These are phyloP conservation scores for Pseudomyrmex flavicornis DNA, from an alignment of 1,140 invertebrate genomes.

Conservation along the genomic window DNA sequence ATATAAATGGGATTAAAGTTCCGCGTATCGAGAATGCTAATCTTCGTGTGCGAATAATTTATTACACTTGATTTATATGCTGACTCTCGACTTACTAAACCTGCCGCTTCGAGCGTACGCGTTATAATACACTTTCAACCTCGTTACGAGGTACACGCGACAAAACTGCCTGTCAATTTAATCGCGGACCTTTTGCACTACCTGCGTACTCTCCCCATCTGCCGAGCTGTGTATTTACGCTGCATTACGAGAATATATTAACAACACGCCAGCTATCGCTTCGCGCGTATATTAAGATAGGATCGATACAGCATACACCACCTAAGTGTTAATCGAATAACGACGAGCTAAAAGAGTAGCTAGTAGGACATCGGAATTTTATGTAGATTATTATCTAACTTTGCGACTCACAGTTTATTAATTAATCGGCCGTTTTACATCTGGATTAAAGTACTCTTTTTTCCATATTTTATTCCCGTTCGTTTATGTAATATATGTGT, in stretches of 20 bases:
- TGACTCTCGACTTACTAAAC: neutral
- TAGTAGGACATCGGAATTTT: neutral
- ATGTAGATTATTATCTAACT: constrained; percentile 22
- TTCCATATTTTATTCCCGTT: neutral
- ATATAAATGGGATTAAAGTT: neutral
- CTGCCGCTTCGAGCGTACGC: neutral
- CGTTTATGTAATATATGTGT: neutral
- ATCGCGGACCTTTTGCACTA: constrained; percentile 52
- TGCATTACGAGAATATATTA: constrained; percentile 52
- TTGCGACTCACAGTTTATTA: constrained; percentile 8
- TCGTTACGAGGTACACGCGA: constrained; percentile 16
- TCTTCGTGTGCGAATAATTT: neutral
- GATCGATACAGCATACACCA: constrained; percentile 9
- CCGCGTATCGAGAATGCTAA: neutral
- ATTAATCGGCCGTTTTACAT: constrained; percentile 17
- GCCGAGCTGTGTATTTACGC: constrained; percentile 61
- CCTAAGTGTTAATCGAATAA: constrained; percentile 54
- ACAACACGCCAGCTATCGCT: constrained; percentile 64
- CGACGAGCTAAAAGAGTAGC: constrained; percentile 33
- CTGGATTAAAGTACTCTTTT: constrained; percentile 36
- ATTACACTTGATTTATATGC: neutral
- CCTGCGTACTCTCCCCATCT: constrained; percentile 48
- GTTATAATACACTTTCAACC: neutral
- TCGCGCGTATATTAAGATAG: constrained; percentile 37
- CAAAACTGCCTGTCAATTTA: constrained; percentile 58